phyloP scores from a whole-genome alignment of 2,888 invertebrate genomes.

The Prostheceraeus crozeri region DNA sequence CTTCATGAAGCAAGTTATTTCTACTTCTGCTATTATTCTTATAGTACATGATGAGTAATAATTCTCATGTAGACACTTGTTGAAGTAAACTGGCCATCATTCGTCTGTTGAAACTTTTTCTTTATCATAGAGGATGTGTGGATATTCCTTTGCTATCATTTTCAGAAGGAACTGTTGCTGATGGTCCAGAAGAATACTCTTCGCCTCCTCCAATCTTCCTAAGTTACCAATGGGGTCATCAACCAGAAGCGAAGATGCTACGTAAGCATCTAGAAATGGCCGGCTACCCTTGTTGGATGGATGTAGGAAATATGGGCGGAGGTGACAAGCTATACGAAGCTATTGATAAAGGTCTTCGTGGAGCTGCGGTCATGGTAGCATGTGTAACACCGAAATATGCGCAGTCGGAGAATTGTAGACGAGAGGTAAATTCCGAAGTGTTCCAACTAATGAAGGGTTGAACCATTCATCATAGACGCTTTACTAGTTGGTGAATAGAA shows the following conservation, averaged over 20 bases:
- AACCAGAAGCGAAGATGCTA: slow-evolving; percentile 49
- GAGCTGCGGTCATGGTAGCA: slow-evolving; percentile 48
- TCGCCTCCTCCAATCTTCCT: slow-evolving; percentile 44
- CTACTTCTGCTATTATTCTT: no score
- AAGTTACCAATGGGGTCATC: slow-evolving; percentile 53
- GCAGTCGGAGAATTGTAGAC: slow-evolving; percentile 52
- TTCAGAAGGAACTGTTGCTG: slow-evolving; percentile 44
- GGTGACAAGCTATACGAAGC: slow-evolving; percentile 53
- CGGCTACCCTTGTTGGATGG: slow-evolving; percentile 53
- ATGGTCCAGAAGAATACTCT: slow-evolving; percentile 43
- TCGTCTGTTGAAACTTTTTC: no score
- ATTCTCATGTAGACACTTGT: no score
- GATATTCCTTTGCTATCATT: no score
- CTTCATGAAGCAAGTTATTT: no score
- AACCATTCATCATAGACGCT: neutral
- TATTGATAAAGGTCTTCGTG: slow-evolving; percentile 51
- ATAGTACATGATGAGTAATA: no score
- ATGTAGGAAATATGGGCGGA: slow-evolving; percentile 55
- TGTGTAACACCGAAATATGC: slow-evolving; percentile 51
- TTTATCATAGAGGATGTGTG: no score
- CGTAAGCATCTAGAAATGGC: slow-evolving; percentile 50
- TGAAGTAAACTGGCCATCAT: no score
- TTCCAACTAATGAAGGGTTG: no score
- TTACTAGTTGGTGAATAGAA: no score
- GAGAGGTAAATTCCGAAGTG: slow-evolving; percentile 46